These are phyloP conservation scores for Amblyopsis rosae DNA, from an alignment of 2,113 vertebrate species.

Conservation along the genomic window DNA sequence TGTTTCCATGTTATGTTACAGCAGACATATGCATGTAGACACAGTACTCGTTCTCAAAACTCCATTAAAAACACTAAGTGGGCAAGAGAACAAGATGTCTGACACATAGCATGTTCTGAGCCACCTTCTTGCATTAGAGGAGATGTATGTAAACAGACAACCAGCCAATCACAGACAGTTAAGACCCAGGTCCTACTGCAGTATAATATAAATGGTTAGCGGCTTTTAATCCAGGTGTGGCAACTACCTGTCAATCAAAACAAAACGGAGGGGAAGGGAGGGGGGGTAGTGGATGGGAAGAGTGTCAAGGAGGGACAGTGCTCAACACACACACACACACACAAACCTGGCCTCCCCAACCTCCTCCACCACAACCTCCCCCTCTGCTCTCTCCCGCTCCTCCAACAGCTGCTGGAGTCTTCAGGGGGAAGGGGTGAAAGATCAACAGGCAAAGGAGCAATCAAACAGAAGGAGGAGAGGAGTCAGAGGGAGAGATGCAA, in stretches of 20 bases:
- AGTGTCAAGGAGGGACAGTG: conserved; percentile 50
- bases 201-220: neutral
- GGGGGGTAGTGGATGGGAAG: conserved; percentile 36
- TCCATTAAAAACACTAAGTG: too few species aligned
- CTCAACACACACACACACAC: neutral
- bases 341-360: conserved; percentile 78
- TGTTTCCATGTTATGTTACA: neutral
- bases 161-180: too few species aligned
- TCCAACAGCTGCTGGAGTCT: conserved; percentile 97
- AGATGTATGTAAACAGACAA: too few species aligned
- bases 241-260: conserved; percentile 68
- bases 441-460: conserved; percentile 75
- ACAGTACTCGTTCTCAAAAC: neutral
- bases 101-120: too few species aligned
- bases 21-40: neutral
- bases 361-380: conserved; percentile 69
- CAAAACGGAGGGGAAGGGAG: conserved; percentile 60
- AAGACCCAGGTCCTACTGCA: too few species aligned
- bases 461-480: conserved; percentile 48
- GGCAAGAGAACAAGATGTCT: too few species aligned
- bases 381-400: conserved; percentile 89
- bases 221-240: conserved; percentile 54
- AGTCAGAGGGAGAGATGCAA: conserved; percentile 44
- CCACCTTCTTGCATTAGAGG: too few species aligned
- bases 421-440: conserved; percentile 78